A percentile compares a stretch with the other conserved stretches of the same genome.
Evolutionary conservation across 2,113 vertebrate species (phyloP).

Genomic region (Elanus axillaris): DNA sequence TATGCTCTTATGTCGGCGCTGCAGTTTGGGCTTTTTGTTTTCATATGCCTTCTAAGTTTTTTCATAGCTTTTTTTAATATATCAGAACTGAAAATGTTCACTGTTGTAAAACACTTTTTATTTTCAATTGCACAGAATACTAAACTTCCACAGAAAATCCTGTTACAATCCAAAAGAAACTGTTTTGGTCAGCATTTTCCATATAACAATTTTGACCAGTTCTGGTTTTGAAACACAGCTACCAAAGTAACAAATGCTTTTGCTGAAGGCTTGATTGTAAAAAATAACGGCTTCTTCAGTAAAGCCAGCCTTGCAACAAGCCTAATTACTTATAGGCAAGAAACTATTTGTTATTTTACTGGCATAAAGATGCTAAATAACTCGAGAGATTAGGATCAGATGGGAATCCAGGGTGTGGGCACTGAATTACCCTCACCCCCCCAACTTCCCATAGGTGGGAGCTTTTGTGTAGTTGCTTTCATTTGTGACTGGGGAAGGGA

Average conservation of each 20-base stretch:
- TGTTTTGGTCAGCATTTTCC: background rate
- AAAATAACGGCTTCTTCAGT: background rate
- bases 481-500: background rate
- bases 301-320: background rate
- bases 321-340: background rate
- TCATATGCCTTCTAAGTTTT: background rate
- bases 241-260: background rate
- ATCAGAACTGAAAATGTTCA: background rate
- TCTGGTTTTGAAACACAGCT: background rate
- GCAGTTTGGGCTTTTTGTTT: background rate
- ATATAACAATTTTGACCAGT: background rate
- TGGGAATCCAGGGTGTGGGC: background rate
- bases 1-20: background rate
- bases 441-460: accelerated
- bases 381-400: background rate
- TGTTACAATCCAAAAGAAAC: background rate
- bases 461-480: background rate
- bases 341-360: background rate
- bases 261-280: background rate
- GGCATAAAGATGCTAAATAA: background rate
- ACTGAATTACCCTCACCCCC: background rate
- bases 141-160: background rate
- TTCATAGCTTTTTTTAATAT: background rate
- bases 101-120: background rate
- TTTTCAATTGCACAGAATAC: background rate